These are phyloP conservation scores for Hirtodrosophila alboralis DNA, from an alignment of 2,888 invertebrate species.

Conservation along the genomic window DNA sequence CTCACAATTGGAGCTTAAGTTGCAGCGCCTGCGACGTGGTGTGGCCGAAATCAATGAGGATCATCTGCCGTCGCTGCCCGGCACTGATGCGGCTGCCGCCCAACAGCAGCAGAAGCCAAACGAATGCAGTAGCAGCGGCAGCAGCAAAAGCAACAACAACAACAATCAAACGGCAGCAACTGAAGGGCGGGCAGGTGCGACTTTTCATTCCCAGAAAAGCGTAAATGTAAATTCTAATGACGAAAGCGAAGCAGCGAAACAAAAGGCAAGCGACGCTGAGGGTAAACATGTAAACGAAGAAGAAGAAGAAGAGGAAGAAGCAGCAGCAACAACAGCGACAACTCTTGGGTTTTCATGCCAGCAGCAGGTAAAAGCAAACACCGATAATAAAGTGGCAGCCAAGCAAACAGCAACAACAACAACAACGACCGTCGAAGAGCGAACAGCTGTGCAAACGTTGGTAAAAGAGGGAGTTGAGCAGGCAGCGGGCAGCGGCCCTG, in stretches of 20 bases:
- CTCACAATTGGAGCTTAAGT: slow-evolving; percentile 78
- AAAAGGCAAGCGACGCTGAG: slow-evolving; percentile 50
- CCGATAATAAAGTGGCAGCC: slow-evolving; percentile 59
- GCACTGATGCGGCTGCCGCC: slow-evolving; percentile 65
- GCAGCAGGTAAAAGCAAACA: slow-evolving; percentile 70
- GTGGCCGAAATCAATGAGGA: slow-evolving; percentile 83
- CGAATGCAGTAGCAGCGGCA: slow-evolving; percentile 40
- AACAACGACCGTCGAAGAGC: slow-evolving; percentile 35
- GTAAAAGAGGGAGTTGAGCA: slow-evolving; percentile 6
- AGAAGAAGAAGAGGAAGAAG: slow-evolving; percentile 22
- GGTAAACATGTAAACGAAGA: slow-evolving; percentile 52
- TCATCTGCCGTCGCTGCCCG: slow-evolving; percentile 60
- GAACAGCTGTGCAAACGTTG: slow-evolving; percentile 72
- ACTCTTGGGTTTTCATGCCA: slow-evolving; percentile 56
- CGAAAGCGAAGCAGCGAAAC: slow-evolving; percentile 55
- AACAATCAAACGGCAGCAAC: not conserved
- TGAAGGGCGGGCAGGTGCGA: slow-evolving; percentile 21
- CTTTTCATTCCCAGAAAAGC: slow-evolving; percentile 65
- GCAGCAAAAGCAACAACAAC: slow-evolving; percentile 38
- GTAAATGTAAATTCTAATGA: slow-evolving; percentile 64
- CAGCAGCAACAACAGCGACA: slow-evolving; percentile 38
- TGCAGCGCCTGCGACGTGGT: slow-evolving; percentile 80
- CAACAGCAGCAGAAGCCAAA: slow-evolving; percentile 44
- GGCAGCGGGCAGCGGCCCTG: slow-evolving; percentile 3
- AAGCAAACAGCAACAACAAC: slow-evolving; percentile 38